Base-by-base conservation (phyloP, 1,140 invertebrate species). In the Stenopsyche tienmushanensis region DNA sequence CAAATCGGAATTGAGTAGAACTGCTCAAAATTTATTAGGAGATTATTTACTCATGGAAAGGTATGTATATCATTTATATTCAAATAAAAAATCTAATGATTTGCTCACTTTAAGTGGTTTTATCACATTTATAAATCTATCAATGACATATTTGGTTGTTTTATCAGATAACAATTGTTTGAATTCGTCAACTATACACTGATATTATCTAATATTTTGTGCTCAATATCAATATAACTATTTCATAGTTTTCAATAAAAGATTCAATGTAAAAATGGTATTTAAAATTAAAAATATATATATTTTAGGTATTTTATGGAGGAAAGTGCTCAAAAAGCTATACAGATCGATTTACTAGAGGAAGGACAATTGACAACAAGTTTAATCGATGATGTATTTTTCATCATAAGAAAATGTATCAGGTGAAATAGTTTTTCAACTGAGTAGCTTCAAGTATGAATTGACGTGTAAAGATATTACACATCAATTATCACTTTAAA, bases 351-450 rank as follows among this genome's bases (percentile, higher is more conserved):
- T 73, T 82, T 81, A 0, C 77, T 89, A 34, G 88, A 89, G 65
- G 64, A 72, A 1, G 87, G 87, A 23, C 86, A 90, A 50, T 83
- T 90, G 64, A 93, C 88, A 1, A 97, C 96, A 0, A 96, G 92
- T 71, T 90, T 99, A 82, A 90, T 99, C 0, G 97, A 99, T 78
- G 96, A 99, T 82, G 89, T 97, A 1, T 99, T 99, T 78, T 99
- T 96, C 75, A 96, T 99, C 67, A 87, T 98, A 0, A 92, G 95
- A 71, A 99, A 99, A 81, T 96, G 93, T 74, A 90, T 98, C 29
- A 88, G 91, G 91, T 93, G 79, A 71, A 73, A 70, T 17, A 64
- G 29, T 62, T 50, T 3, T 20, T 50, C 3, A 13, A 21, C 7
- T 25, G 23, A 25, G 3, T 52, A 21, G 1, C 29, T n/a, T n/a